A percentile compares a stretch with the other conserved stretches of the same genome.
These are phyloP conservation scores for Nomada ferruginata DNA, from an alignment of 2,888 invertebrate genomes.

Conservation along the genomic window DNA sequence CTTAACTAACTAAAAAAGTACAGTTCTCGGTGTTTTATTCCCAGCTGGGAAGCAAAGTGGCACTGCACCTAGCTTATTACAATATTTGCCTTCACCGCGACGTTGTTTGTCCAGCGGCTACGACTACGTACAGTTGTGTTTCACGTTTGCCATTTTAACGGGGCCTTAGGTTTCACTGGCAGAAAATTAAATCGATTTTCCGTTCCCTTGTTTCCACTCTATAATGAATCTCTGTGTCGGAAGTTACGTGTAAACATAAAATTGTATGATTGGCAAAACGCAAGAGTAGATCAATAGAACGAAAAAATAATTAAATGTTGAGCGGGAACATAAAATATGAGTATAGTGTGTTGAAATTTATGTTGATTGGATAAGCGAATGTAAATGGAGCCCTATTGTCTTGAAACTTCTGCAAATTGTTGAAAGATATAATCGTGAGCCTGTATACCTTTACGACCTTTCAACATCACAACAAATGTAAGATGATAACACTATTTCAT, in stretches of 20 bases:
- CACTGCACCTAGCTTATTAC: slow-evolving; percentile 42
- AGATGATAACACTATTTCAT: too few species aligned
- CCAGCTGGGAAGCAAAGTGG: slow-evolving; percentile 42
- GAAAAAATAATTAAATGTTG: neutral
- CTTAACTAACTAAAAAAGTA: slow-evolving; percentile 64
- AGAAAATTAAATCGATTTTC: slow-evolving; percentile 26
- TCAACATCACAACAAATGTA: too few species aligned
- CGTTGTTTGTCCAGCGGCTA: slow-evolving; percentile 52
- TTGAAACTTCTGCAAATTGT: too few species aligned
- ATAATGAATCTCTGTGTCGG: too few species aligned
- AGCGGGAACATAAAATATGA: too few species aligned
- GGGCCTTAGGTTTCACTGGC: slow-evolving; percentile 23
- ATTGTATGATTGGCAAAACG: neutral
- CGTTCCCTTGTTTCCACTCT: slow-evolving; percentile 12
- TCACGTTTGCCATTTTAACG: slow-evolving; percentile 43
- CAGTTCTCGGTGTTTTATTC: slow-evolving; percentile 53
- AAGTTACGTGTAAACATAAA: neutral
- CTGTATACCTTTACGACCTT: too few species aligned
- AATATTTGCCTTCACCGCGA: slow-evolving; percentile 55
- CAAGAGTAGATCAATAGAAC: neutral
- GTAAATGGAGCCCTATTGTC: too few species aligned
- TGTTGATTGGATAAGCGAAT: too few species aligned
- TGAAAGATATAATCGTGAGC: too few species aligned
- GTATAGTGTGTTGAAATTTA: too few species aligned
- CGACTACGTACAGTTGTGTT: slow-evolving; percentile 21